phyloP scores from a whole-genome alignment of 2,888 invertebrate genomes.

The Oligia fasciuncula region DNA sequence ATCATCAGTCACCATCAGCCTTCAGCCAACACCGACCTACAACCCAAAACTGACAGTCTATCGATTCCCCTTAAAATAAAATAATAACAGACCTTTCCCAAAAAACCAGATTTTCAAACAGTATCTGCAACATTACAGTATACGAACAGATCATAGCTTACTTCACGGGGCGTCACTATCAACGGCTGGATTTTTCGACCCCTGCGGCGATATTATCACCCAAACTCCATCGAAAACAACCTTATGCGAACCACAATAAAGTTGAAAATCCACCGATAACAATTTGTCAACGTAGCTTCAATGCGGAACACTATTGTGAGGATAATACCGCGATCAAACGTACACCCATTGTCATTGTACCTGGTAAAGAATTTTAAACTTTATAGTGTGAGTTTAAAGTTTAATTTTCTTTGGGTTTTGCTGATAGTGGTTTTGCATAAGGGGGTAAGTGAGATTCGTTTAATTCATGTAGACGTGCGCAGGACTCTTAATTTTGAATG shows the following conservation, averaged over 20 bases:
- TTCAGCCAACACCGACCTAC: not conserved
- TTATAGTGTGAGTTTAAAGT: slow-evolving; percentile 60
- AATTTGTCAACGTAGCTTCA: slow-evolving; percentile 85
- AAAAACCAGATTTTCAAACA: slow-evolving; percentile 28
- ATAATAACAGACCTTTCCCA: not conserved
- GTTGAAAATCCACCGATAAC: slow-evolving; percentile 69
- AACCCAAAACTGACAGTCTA: not conserved
- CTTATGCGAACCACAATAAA: slow-evolving; percentile 69
- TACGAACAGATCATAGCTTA: slow-evolving; percentile 89
- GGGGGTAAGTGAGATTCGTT: slow-evolving; percentile 88
- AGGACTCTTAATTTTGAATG: slow-evolving; percentile 87
- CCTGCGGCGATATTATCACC: slow-evolving; percentile 85
- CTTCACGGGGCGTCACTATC: slow-evolving; percentile 89
- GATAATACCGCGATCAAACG: slow-evolving; percentile 89
- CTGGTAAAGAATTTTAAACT: slow-evolving; percentile 60
- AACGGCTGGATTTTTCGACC: slow-evolving; percentile 87
- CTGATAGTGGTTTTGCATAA: slow-evolving; percentile 69
- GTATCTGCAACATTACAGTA: slow-evolving; percentile 78
- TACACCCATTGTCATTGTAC: slow-evolving; percentile 79
- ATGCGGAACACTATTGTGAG: slow-evolving; percentile 88
- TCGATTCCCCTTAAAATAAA: not conserved
- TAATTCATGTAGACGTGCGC: slow-evolving; percentile 88
- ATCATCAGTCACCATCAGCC: too few species aligned
- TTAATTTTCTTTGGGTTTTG: slow-evolving; percentile 56
- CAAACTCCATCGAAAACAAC: slow-evolving; percentile 70